Conservation (phyloP, 2,888 invertebrate genomes). For the Geotrupes spiniger region DNA sequence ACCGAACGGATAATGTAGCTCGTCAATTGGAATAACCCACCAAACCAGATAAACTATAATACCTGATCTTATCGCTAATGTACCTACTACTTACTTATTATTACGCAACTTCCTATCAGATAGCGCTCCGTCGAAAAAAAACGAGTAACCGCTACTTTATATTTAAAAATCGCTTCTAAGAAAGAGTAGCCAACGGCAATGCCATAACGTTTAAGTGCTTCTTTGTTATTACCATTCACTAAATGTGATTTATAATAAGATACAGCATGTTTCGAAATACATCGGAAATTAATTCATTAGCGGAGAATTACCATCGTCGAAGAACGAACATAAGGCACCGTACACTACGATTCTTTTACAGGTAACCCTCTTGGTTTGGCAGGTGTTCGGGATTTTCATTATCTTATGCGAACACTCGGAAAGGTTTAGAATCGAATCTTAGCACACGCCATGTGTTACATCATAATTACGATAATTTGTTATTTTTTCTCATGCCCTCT, state of each 20-base stretch:
- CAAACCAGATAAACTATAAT: conserved; percentile 2
- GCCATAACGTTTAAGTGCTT: conserved; percentile 6
- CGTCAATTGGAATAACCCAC: conserved; percentile 12
- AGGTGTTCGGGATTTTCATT: conserved; percentile 6
- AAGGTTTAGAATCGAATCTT: conserved; percentile 4
- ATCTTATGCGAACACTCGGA: not conserved
- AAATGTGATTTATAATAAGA: conserved; percentile 5
- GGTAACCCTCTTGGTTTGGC: conserved; percentile 5
- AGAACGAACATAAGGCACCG: conserved; percentile 9
- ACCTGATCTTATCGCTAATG: conserved; percentile 3
- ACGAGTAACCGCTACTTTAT: not conserved
- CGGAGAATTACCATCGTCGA: not conserved
- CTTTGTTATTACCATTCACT: conserved; percentile 5
- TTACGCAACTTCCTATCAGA: conserved; percentile 4
- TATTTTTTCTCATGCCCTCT: not conserved
- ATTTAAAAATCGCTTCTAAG: not conserved
- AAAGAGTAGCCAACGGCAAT: not conserved
- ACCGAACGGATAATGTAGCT: conserved; percentile 2
- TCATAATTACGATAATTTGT: conserved; percentile 48
- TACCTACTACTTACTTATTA: conserved; percentile 5
- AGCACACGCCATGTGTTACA: conserved; percentile 45
- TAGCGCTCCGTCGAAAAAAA: not conserved
- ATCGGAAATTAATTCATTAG: too few species aligned
- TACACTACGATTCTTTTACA: not conserved
- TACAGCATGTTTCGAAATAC: too few species aligned